Conservation (phyloP, 2,113 vertebrate genomes). For the Pipra filicauda region DNA sequence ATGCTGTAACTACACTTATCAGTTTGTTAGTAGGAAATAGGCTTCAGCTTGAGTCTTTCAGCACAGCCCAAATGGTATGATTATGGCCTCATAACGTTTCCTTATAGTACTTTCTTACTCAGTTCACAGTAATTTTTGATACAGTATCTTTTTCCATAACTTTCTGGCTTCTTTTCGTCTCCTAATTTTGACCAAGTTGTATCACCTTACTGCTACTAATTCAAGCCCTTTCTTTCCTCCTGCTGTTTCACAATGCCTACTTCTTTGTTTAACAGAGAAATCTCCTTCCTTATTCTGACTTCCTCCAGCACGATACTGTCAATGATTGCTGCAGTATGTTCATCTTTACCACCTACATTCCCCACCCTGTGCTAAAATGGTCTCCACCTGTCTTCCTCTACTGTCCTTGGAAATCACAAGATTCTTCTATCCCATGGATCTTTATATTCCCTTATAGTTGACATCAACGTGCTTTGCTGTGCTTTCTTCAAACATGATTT, state of each 20-base stretch:
- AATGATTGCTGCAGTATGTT: neutral
- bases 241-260: neutral
- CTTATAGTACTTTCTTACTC: neutral
- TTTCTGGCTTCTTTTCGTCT: neutral
- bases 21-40: neutral
- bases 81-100: neutral
- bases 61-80: neutral
- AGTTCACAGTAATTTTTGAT: neutral
- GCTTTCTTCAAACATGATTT: neutral
- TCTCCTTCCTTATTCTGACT: slow-evolving; percentile 6
- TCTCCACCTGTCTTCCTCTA: neutral
- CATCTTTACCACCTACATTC: neutral
- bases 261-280: neutral
- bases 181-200: neutral
- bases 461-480: neutral
- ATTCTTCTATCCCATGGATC: slow-evolving; percentile 11
- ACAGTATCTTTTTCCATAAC: neutral
- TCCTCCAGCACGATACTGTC: neutral
- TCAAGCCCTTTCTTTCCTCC: neutral
- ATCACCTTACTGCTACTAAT: neutral
- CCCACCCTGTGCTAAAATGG: neutral
- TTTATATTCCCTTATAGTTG: slow-evolving; percentile 14
- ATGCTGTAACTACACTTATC: neutral
- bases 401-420: neutral
- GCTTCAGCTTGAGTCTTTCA: neutral